Percentiles rank a stretch among this genome's conserved stretches.
Evolutionary conservation across 2,797 vertebrate genomes (phyloP).

Genomic region (Hoplostethus mediterraneus): DNA sequence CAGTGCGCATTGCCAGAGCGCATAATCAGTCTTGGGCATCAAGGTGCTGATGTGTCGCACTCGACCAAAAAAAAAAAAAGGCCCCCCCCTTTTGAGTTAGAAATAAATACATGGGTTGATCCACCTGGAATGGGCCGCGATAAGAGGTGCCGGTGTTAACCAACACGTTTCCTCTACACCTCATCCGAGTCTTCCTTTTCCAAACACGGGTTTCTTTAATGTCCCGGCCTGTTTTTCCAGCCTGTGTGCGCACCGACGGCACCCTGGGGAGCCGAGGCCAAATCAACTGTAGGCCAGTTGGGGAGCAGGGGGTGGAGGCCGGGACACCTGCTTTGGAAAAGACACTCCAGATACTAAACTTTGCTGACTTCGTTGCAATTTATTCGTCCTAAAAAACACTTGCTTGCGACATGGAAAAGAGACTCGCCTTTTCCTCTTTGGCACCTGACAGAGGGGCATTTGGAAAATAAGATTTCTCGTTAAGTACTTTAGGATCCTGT

Average conservation of each 20-base stretch:
- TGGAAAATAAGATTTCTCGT: slow-evolving; percentile 81
- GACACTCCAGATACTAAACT: slow-evolving; percentile 75
- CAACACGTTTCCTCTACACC: slow-evolving; percentile 95
- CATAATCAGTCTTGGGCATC: slow-evolving; percentile 78
- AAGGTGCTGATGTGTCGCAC: slow-evolving; percentile 85
- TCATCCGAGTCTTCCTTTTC: slow-evolving; percentile 95
- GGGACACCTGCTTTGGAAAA: slow-evolving; percentile 89
- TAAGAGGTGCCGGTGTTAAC: slow-evolving; percentile 96
- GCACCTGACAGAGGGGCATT: slow-evolving; percentile 72
- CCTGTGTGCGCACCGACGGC: slow-evolving; percentile 87
- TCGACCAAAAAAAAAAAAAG: slow-evolving; percentile 77
- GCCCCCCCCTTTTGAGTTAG: no score
- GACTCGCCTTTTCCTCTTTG: slow-evolving; percentile 80
- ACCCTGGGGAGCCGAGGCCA: slow-evolving; percentile 83
- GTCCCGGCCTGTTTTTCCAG: slow-evolving; percentile 95
- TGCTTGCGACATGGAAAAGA: slow-evolving; percentile 80
- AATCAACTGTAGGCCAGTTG: slow-evolving; percentile 68
- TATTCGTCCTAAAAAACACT: slow-evolving; percentile 79
- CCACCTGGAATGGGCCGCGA: slow-evolving; percentile 90
- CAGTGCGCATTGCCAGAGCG: slow-evolving; percentile 60
- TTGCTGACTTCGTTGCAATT: slow-evolving; percentile 82
- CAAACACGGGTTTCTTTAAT: slow-evolving; percentile 95
- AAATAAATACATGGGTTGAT: slow-evolving; percentile 84
- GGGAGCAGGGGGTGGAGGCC: slow-evolving; percentile 55
- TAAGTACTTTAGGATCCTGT: slow-evolving; percentile 77